Evolutionary conservation across 2,888 invertebrate species (phyloP), one percentile per base, ranked within the genome.

Genomic region (Callyntrura guangdongensis): DNA sequence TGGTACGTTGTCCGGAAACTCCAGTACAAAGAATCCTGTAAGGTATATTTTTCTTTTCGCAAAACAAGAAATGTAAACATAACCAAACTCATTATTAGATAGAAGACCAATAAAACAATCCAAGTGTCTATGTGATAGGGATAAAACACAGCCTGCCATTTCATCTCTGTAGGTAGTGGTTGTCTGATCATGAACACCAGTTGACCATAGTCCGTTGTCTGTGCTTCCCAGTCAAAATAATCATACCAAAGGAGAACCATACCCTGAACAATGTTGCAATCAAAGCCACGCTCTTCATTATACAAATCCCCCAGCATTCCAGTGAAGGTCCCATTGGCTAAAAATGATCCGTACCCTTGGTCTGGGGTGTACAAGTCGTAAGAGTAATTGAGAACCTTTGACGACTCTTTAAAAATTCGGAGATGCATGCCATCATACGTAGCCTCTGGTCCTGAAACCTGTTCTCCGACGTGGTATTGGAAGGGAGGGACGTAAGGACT

Each of bases 111-210:
- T 0, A 83, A 9, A 0, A 22, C 83, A 20, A 83, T 64, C 83
- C 83, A 83, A 47, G 83, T 83, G 45, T 64, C 67, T 1, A 17
- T n/a, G 0, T 25, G 20, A 47, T 64, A 83, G 22, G 83, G 83
- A 12, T 83, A 83, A 47, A 83, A 83, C 6, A 83, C 20, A n/a
- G 83, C 47, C 67, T 83, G 61, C 83, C 83, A 83, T 0, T 61
- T 83, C 17, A 83, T 17, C 22, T 83, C 83, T 12, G 11, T 36
- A 12, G 11, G 17, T 2, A 61, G 22, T 0, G 83, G 83, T 11
- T 47, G 9, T 12, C 47, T n/a, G 11, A 36, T 47, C n/a, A 14
- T 22, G 22, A 64, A 83, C 9, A 67, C 8, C 0, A 83, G 45
- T 12, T 47, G 11, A 0, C 20, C 67, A 67, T 47, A 83, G 3